phyloP scores from a whole-genome alignment of 2,113 vertebrate species.

The Rostratula benghalensis region DNA sequence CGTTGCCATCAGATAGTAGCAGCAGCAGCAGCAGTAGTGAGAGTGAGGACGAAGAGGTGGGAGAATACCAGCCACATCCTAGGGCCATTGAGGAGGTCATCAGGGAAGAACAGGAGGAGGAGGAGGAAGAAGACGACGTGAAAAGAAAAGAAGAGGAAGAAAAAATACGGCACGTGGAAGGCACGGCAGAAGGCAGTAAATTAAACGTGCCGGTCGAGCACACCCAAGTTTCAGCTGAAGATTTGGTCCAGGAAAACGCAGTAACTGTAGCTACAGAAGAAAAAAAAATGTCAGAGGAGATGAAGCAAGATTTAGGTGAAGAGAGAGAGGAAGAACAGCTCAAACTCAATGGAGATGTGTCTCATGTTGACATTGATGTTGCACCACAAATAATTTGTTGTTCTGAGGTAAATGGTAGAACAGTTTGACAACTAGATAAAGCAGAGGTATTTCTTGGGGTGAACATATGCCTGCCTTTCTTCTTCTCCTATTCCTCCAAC shows the following conservation, averaged over 20 bases:
- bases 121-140: slow-evolving; percentile 72
- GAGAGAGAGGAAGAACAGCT: slow-evolving; percentile 76
- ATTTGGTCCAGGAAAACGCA: slow-evolving; percentile 58
- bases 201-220: slow-evolving; percentile 49
- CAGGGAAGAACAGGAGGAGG: slow-evolving; percentile 87
- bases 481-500: slow-evolving; percentile 68
- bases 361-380: slow-evolving; percentile 84
- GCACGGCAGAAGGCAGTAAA: slow-evolving; percentile 51
- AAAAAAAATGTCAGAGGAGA: slow-evolving; percentile 62
- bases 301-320: slow-evolving; percentile 66
- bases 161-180: slow-evolving; percentile 56
- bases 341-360: slow-evolving; percentile 90
- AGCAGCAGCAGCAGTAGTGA: slow-evolving; percentile 85
- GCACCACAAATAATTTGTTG: slow-evolving; percentile 97
- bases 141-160: slow-evolving; percentile 45
- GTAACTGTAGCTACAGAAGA: slow-evolving; percentile 57
- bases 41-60: slow-evolving; percentile 89
- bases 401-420: slow-evolving; percentile 96
- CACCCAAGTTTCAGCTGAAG: slow-evolving; percentile 49
- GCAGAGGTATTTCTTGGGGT: slow-evolving; percentile 54
- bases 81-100: slow-evolving; percentile 77
- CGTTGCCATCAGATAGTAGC: slow-evolving; percentile 84
- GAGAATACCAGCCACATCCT: slow-evolving; percentile 88
- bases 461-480: slow-evolving; percentile 69
- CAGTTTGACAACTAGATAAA: slow-evolving; percentile 57